Conservation (phyloP, 2,113 vertebrate genomes). For the Uria aalge region DNA sequence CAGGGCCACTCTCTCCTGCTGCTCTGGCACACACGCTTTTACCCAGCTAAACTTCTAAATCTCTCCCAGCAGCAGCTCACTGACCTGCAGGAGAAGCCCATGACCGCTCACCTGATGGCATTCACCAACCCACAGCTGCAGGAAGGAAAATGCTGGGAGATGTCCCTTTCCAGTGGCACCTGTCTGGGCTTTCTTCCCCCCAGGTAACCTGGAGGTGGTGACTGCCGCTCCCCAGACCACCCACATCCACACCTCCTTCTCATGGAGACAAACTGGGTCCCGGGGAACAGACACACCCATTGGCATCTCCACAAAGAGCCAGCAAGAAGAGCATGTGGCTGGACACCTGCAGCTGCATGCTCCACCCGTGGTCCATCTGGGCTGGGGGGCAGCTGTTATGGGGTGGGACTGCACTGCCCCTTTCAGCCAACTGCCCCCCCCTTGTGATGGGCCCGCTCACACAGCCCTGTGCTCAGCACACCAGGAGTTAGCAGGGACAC, state of each 20-base stretch:
- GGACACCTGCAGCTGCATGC: rapidly evolving
- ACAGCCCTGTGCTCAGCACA: neutral
- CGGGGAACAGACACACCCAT: neutral
- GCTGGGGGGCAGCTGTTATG: neutral
- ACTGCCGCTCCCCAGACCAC: neutral
- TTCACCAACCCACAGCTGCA: neutral
- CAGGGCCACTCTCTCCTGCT: neutral
- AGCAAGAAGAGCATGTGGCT: neutral
- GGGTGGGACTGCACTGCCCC: neutral
- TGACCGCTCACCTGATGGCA: neutral
- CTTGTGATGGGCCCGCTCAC: rapidly evolving
- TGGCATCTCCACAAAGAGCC: neutral
- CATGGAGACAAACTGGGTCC: neutral
- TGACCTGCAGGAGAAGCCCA: neutral
- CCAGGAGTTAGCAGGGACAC: rapidly evolving
- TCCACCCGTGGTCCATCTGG: neutral
- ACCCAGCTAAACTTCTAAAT: neutral
- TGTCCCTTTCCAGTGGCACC: neutral
- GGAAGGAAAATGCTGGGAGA: neutral
- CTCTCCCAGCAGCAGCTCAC: neutral
- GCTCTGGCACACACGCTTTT: neutral
- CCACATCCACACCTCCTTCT: neutral
- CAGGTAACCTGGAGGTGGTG: neutral
- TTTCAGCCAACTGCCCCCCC: neutral
- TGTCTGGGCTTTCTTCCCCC: neutral